Base-by-base conservation (phyloP, 2,113 vertebrate species). In the Pavo muticus region DNA sequence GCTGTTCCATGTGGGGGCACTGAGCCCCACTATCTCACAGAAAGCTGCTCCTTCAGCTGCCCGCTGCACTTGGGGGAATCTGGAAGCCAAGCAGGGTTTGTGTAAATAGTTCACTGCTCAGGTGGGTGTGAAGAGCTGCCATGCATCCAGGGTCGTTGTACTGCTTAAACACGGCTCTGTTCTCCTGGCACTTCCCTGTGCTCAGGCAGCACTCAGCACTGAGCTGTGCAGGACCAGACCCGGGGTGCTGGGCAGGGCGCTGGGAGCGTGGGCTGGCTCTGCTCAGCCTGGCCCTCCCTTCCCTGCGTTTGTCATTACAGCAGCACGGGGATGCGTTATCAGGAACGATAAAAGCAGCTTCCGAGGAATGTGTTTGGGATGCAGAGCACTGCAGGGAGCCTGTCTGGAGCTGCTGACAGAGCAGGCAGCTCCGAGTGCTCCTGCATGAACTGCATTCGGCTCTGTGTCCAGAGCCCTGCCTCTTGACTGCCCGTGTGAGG, bases 1-100 rank as follows among this genome's bases (percentile, higher is more conserved):
- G 42, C 42, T 16, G 42, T 15, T 44, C 15, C 45, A 47, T 47
- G 45, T 20, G 45, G 19, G 45, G 20, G 71, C 84, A 89, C 68
- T 91, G 95, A 84, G 32, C 29, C 61, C 52, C 37, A 78, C 80
- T 93, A 77, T 92, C 77, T 91, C 29, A 2, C 27, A 52, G 54
- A 87, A 91, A 84, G 71, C 60, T 24, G 5, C 71, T 61, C 42
- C 11, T 77, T 70, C 47, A 92, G 77, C 48, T 60, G 59, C 65
- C 37, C 44, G 24, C 39, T 32, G 11, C 64, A 42, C 21, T 45
- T 35, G 48, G 68, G 68, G 81, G 65, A 52, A 75, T 76, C 91
- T 52, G 70, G 76, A 75, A 70, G 37, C 56, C 84, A 69, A 60
- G 37, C 56, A 80, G 50, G 83, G 50, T 69, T 59, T 14, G 16